Percentiles rank a stretch among this genome's conserved stretches.
These are phyloP conservation scores for Dendropsophus ebraccatus DNA, from an alignment of 2,113 vertebrate species.

Conservation along the genomic window DNA sequence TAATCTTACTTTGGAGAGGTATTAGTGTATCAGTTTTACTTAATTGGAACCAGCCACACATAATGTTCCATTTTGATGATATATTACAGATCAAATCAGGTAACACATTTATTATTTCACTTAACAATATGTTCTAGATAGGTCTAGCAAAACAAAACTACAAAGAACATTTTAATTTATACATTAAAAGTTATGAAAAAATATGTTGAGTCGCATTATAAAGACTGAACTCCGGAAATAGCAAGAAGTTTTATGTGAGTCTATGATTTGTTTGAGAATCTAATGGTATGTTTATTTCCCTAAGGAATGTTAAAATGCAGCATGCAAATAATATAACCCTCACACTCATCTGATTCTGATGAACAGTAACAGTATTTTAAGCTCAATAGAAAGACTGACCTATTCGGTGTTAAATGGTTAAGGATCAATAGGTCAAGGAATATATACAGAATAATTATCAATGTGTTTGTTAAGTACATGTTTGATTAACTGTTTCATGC, in stretches of 20 bases:
- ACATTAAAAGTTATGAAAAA: constrained; percentile 44
- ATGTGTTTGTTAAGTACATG: neutral
- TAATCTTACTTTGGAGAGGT: constrained; percentile 16
- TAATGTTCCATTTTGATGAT: constrained; percentile 21
- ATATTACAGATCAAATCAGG: constrained; percentile 34
- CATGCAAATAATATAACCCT: neutral
- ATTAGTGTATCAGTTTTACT: constrained; percentile 33
- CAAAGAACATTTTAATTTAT: constrained; percentile 44
- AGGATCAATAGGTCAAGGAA: neutral
- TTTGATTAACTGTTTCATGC: neutral
- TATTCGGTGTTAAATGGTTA: neutral
- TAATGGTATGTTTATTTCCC: constrained; percentile 28
- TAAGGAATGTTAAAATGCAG: constrained; percentile 8
- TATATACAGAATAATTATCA: neutral
- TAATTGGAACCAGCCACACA: constrained; percentile 19
- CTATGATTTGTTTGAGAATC: constrained; percentile 12
- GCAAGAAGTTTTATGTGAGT: constrained; percentile 15
- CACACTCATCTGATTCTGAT: neutral
- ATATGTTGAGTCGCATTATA: constrained; percentile 37
- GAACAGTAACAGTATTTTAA: neutral
- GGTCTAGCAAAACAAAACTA: constrained; percentile 33
- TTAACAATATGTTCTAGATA: constrained; percentile 43
- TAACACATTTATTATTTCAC: constrained; percentile 45
- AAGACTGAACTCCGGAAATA: constrained; percentile 32
- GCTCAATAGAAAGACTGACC: neutral